Evolutionary conservation across 2,888 invertebrate species (phyloP).

Genomic region (Digitonthophagus gazella): DNA sequence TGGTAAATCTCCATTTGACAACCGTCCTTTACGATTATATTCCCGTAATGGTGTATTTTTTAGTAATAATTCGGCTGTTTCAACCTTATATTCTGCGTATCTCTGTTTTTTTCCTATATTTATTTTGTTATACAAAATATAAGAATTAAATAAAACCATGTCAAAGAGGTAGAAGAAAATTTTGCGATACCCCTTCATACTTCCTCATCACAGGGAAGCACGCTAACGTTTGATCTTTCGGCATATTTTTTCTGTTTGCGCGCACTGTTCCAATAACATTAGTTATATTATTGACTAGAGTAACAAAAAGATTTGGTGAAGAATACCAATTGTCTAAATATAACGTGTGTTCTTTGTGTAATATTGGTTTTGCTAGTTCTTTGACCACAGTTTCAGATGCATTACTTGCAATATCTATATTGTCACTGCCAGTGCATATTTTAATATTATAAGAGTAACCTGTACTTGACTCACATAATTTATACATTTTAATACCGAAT

Average conservation of each 20-base stretch:
- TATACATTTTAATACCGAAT: constrained; percentile 37
- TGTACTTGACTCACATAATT: constrained; percentile 36
- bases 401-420: constrained; percentile 26
- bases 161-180: too few species aligned
- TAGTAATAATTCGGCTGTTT: too few species aligned
- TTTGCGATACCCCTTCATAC: too few species aligned
- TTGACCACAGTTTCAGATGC: constrained; percentile 29
- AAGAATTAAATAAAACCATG: too few species aligned
- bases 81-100: too few species aligned
- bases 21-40: too few species aligned
- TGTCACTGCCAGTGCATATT: constrained; percentile 31
- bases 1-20: too few species aligned
- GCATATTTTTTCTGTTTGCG: constrained; percentile 1
- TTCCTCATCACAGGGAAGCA: too few species aligned
- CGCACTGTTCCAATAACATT: constrained; percentile 28
- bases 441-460: constrained; percentile 29
- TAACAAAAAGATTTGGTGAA: constrained; percentile 27
- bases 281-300: constrained; percentile 26
- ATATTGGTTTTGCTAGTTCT: constrained; percentile 24
- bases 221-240: too few species aligned
- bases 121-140: too few species aligned
- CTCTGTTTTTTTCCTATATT: too few species aligned
- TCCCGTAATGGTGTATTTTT: too few species aligned
- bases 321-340: constrained; percentile 33
- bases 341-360: constrained; percentile 30